Evolutionary conservation across 2,888 invertebrate genomes (phyloP), one percentile per base, ranked within the genome.

Genomic region (Hirtodrosophila confusa): DNA sequence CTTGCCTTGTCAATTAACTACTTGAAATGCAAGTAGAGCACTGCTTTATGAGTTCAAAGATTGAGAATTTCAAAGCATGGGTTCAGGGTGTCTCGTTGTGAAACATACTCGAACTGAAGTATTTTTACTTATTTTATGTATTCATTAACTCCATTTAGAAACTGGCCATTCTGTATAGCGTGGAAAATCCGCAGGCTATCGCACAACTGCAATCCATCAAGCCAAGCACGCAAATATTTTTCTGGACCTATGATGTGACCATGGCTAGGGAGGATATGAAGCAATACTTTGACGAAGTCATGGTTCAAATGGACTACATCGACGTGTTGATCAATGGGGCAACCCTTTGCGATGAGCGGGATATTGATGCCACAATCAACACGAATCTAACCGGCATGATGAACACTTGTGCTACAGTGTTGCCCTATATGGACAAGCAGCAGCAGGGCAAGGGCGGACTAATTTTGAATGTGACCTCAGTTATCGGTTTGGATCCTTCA

Each of bases 381-480:
- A 71, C 86, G 2, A 89, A 89, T 56, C 51, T 89, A 4, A 86
- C 80, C 0, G 88, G 89, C 0, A 80, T 90, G 71, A 88, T 89
- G 68, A 89, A 90, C 40, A 86, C 86, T 1, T 78, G 76, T 3
- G 75, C 90, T 58, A 89, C 89, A 11, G 90, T 88, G 0, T 65
- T 92, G 58, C 88, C 90, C n/a, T 89, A 90, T 45, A 92, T 92
- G 92, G 89, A 91, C 11, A 90, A 88, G 35, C 84, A 89, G 47
- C 89, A 90, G 53, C 86, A 90, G 0, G 92, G 92, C 4, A 86
- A 85, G 10, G 92, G 92, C 1, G 92, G 91, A 0, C 77, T 91
- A 29, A 90, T 92, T 55, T 86, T 91, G 9, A 92, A 91, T 76
- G 80, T 92, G 3, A 85, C 91, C 0, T 92, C 92, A 0, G 85